A percentile compares a stretch with the other conserved stretches of the same genome.
Conservation (phyloP, 1,140 invertebrate species). For the Copidosoma floridanum region DNA sequence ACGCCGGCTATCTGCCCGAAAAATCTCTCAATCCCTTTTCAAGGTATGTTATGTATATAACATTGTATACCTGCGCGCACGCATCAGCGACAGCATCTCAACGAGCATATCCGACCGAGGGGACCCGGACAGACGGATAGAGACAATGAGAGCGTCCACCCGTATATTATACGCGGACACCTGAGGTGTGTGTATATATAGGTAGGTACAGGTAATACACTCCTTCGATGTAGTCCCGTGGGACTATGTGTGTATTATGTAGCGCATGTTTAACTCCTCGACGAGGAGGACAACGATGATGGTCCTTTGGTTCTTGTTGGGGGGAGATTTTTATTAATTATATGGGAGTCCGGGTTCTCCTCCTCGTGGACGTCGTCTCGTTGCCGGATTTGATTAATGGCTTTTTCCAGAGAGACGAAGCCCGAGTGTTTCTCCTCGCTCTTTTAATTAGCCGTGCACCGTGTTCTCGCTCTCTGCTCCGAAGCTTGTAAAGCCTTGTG, state of each 20-base stretch:
- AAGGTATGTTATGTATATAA: too few relatives aligned
- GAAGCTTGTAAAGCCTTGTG: too few relatives aligned
- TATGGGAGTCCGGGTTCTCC: not conserved
- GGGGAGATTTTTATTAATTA: not conserved
- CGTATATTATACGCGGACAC: not conserved
- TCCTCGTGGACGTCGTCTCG: not conserved
- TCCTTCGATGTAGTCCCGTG: too few relatives aligned
- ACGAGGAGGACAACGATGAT: not conserved
- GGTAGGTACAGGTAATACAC: too few relatives aligned
- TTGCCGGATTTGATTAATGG: slow-evolving; percentile 15
- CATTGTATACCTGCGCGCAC: too few relatives aligned
- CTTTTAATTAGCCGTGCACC: slow-evolving; percentile 18
- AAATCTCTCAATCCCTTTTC: slow-evolving; percentile 46
- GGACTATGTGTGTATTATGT: too few relatives aligned
- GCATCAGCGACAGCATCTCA: slow-evolving; percentile 48
- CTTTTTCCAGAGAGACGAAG: not conserved
- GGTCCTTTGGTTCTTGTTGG: not conserved
- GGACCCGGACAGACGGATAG: slow-evolving; percentile 22
- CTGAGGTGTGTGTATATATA: slow-evolving; percentile 3
- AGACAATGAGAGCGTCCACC: too few relatives aligned
- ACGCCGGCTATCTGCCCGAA: slow-evolving; percentile 25
- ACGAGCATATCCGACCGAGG: slow-evolving; percentile 43
- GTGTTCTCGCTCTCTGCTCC: not conserved
- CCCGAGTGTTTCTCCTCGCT: not conserved
- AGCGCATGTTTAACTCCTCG: not conserved